Conservation (phyloP, 2,797 vertebrate genomes). For the Esox lucius region DNA sequence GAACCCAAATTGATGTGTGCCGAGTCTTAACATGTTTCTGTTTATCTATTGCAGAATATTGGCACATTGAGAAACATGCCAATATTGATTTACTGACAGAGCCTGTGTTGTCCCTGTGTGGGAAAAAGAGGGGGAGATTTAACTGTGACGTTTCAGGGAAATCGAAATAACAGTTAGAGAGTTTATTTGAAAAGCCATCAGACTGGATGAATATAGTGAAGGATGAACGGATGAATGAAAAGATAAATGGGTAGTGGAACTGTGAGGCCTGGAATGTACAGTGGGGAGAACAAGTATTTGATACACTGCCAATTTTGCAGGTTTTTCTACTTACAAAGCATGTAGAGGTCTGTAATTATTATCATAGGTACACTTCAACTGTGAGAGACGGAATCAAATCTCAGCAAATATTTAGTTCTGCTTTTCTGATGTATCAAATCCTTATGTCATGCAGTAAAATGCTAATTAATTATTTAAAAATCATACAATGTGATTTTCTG, state of each 20-base stretch:
- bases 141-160: neutral
- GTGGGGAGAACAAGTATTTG: too few relatives aligned
- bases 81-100: neutral
- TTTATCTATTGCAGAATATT: neutral
- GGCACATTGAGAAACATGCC: neutral
- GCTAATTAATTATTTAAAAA: too few relatives aligned
- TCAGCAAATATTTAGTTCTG: too few relatives aligned
- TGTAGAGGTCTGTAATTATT: too few relatives aligned
- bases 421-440: too few relatives aligned
- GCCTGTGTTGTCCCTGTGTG: neutral
- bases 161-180: neutral
- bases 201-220: neutral
- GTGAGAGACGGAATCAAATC: too few relatives aligned
- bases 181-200: constrained; percentile 3
- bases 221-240: too few relatives aligned
- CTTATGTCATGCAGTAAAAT: too few relatives aligned
- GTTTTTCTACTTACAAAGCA: too few relatives aligned
- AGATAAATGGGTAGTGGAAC: neutral
- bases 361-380: too few relatives aligned
- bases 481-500: too few relatives aligned
- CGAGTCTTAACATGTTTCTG: neutral
- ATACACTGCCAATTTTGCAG: too few relatives aligned
- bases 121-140: neutral
- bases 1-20: neutral
- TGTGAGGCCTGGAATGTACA: neutral